A percentile compares a stretch with the other conserved stretches of the same genome.
Evolutionary conservation across 2,113 vertebrate species (phyloP).

Genomic region (Callospermophilus lateralis): DNA sequence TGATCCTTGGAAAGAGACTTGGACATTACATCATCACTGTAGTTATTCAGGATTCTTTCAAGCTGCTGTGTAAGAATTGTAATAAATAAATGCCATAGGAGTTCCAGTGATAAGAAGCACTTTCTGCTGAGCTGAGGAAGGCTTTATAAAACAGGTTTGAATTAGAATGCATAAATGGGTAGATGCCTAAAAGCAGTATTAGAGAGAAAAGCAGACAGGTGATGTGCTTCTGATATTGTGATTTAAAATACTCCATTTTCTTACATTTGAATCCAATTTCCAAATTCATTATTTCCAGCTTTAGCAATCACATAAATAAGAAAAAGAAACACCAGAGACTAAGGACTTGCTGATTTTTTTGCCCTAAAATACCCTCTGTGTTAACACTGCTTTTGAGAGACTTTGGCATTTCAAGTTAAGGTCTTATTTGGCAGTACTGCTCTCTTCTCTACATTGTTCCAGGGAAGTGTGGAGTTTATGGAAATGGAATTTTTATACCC

Average conservation of each 20-base stretch:
- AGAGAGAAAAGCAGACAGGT: neutral
- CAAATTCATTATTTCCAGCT: constrained; percentile 64
- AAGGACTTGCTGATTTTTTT: too few species aligned
- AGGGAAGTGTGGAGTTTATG: constrained; percentile 77
- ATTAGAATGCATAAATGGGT: neutral
- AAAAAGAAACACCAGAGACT: constrained; percentile 59
- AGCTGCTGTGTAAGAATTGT: neutral
- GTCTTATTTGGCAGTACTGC: too few species aligned
- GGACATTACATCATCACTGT: neutral
- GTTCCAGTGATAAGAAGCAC: neutral
- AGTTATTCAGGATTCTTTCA: neutral
- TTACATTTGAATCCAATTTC: constrained; percentile 54
- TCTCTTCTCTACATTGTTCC: constrained; percentile 71
- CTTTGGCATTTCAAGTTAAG: too few species aligned
- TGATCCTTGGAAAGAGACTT: neutral
- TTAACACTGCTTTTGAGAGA: too few species aligned
- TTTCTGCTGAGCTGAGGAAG: neutral
- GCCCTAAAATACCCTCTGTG: too few species aligned
- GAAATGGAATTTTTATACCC: constrained; percentile 80
- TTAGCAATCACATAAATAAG: constrained; percentile 40
- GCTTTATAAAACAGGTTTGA: neutral
- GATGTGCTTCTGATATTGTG: neutral
- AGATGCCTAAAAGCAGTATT: neutral
- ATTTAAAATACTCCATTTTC: constrained; percentile 36
- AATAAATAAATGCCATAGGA: neutral